Base-by-base conservation (phyloP, 2,797 vertebrate genomes). In the Neoniphon sammara region DNA sequence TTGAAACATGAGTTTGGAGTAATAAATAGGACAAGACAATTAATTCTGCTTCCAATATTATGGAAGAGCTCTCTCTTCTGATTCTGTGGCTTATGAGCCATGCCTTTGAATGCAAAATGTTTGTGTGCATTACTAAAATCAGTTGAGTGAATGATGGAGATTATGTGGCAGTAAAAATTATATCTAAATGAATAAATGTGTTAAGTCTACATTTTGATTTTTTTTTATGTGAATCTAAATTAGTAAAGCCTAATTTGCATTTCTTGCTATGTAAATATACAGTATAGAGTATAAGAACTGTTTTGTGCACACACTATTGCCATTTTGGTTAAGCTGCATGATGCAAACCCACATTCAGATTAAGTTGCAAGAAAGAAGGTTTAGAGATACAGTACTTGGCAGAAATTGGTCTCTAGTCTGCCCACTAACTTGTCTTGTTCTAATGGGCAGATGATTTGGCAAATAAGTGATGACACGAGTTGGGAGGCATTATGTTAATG, bases 161-260 rank as follows among this genome's bases (percentile, higher is more conserved):
- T 42, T 36, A 36, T 9, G 9, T 36, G 34, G 34, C 9, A 36
- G 9, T 7, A 36, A 42, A 42, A 27, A 27, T 27, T 27, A 42
- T 42, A 42, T 42, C 46, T 17, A 47, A 47, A 47, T 47, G 8
- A 47, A 59, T 52, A 54, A 78, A 67, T 7, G 21, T 54, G 65
- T 76, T 83, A 64, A 64, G 56, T 74, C 69, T 69, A 56, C 39
- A 46, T 79, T 78, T 79, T 70, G 36, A 21, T 55, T n/a, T 70
- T 50, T n/a, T 70, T 50, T 23, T 21, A 53, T 55, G 25, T 30
- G 14, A 30, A 30, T 53, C 8, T 55, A 17, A 3, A 47, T n/a
- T 47, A 3, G 15, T 18, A 27, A 55, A 27, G 15, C 30, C 27
- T n/a, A 5, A 47, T 47, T 17, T 17, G 46, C 46, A 18, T 3